Percentiles rank a stretch among this genome's conserved stretches.
phyloP scores from a whole-genome alignment of 1,140 invertebrate genomes.

The Anastrepha ludens region DNA sequence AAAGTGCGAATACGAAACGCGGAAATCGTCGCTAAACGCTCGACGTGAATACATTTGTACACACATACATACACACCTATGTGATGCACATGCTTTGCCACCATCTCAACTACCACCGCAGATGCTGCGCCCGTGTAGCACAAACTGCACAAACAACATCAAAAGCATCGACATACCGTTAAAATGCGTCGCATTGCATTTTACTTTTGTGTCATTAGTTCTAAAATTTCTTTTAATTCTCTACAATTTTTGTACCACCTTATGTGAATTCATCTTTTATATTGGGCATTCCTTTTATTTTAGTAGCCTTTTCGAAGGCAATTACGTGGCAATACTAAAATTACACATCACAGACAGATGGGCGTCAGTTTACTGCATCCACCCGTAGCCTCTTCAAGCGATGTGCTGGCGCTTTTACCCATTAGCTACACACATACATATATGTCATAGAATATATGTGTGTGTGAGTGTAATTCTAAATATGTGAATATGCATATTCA shows the following conservation, averaged over 20 bases:
- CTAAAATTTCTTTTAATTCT: constrained; percentile 34
- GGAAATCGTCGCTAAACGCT: background rate
- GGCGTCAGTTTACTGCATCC: background rate
- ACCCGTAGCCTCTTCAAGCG: background rate
- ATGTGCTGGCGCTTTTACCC: background rate
- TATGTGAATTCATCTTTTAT: constrained; percentile 11
- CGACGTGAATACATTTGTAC: too few relatives aligned
- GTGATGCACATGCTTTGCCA: constrained; percentile 20
- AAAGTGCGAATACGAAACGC: constrained; percentile 23
- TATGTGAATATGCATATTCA: background rate
- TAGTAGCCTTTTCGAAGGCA: background rate
- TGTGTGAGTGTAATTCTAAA: background rate
- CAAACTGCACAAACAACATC: background rate
- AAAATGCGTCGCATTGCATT: constrained; percentile 6
- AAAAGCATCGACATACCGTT: constrained; percentile 12
- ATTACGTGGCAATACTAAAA: constrained; percentile 44
- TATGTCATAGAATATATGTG: background rate
- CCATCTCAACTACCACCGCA: background rate
- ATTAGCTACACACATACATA: background rate
- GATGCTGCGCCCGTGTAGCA: too few relatives aligned
- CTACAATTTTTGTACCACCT: background rate
- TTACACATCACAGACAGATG: constrained; percentile 45
- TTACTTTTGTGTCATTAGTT: constrained; percentile 35
- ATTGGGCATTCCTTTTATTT: background rate
- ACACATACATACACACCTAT: too few relatives aligned